phyloP scores from a whole-genome alignment of 2,113 vertebrate genomes.

The Heterotis niloticus region DNA sequence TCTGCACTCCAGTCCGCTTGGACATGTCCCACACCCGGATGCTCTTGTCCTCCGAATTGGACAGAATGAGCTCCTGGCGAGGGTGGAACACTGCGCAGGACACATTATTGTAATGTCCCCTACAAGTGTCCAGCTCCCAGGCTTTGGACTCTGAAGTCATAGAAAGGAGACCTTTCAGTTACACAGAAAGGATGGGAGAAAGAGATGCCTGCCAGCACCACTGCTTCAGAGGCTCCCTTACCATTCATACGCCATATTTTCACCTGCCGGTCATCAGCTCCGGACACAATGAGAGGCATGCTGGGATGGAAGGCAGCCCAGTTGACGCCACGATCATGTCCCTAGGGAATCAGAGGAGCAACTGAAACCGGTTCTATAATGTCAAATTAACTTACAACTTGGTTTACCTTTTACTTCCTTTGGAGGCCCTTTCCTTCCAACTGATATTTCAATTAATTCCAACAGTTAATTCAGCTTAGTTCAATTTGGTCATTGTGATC shows the following conservation, averaged over 20 bases:
- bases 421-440: too few species aligned
- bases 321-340: slow-evolving; percentile 92
- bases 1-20: slow-evolving; percentile 92
- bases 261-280: slow-evolving; percentile 91
- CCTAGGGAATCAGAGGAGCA: slow-evolving; percentile 51
- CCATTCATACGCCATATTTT: slow-evolving; percentile 99
- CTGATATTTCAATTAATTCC: too few species aligned
- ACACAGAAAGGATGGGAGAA: not conserved
- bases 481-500: too few species aligned
- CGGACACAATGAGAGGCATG: slow-evolving; percentile 95
- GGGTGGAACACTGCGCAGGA: slow-evolving; percentile 96
- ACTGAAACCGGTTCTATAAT: not conserved
- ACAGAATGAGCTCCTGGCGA: slow-evolving; percentile 92
- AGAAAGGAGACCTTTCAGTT: not conserved
- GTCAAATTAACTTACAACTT: too few species aligned
- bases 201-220: not conserved
- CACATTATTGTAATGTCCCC: slow-evolving; percentile 97
- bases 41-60: slow-evolving; percentile 97
- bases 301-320: slow-evolving; percentile 96
- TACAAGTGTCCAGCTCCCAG: slow-evolving; percentile 94
- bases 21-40: slow-evolving; percentile 98
- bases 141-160: slow-evolving; percentile 81
- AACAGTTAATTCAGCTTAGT: too few species aligned
- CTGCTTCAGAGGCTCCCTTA: slow-evolving; percentile 47
- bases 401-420: too few species aligned